These are phyloP conservation scores for Heteromyza rotundicornis DNA, from an alignment of 2,888 invertebrate genomes.

Conservation along the genomic window DNA sequence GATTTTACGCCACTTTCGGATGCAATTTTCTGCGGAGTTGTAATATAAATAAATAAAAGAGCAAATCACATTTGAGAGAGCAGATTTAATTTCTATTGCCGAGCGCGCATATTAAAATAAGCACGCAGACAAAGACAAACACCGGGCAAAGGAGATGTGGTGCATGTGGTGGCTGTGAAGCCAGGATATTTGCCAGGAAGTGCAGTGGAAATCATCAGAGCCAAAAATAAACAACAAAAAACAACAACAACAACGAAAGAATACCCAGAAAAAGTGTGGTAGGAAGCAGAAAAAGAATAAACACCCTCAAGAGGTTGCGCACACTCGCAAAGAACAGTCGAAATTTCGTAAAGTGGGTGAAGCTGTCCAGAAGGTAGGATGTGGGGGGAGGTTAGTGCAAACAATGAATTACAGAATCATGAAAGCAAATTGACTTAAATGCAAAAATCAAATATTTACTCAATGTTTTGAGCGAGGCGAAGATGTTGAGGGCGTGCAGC, in stretches of 20 bases:
- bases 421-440: constrained; percentile 64
- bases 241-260: background rate
- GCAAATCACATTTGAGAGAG: constrained; percentile 56
- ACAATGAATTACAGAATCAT: constrained; percentile 63
- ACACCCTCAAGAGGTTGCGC: constrained; percentile 19
- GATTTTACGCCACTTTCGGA: no score
- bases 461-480: constrained; percentile 40
- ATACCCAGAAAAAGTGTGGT: constrained; percentile 8
- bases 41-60: constrained; percentile 51
- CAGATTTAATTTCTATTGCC: constrained; percentile 59
- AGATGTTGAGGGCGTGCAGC: constrained; percentile 8
- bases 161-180: background rate
- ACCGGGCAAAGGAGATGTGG: background rate
- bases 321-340: background rate
- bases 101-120: constrained; percentile 52
- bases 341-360: constrained; percentile 18
- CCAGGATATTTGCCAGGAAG: constrained; percentile 20
- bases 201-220: constrained; percentile 42
- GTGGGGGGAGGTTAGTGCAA: constrained; percentile 35
- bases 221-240: constrained; percentile 46
- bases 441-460: constrained; percentile 63
- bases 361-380: constrained; percentile 16
- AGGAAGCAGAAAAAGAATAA: constrained; percentile 18
- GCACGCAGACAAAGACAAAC: constrained; percentile 16
- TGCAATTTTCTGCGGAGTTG: no score